Evolutionary conservation across 1,140 invertebrate genomes (phyloP), one percentile per base, ranked within the genome.

Genomic region (Drosophila gunungcola): DNA sequence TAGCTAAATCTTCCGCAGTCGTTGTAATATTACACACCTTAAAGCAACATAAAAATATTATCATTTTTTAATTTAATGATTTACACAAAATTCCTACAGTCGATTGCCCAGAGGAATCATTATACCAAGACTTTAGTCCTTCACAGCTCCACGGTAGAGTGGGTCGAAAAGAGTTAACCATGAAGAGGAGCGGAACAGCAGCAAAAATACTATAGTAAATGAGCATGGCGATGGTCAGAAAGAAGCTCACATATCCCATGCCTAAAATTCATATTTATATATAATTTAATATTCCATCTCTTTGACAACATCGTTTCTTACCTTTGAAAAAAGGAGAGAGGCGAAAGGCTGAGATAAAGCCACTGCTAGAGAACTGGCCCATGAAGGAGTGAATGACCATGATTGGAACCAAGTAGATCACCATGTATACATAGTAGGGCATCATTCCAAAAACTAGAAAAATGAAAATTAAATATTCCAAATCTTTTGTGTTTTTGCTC

Each of bases 291-390:
- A 48, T 12, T 10, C 4, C 3, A 29, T 42, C 9, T 10, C 16
- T 2, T n/a, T 25, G 3, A 42, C 2, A 34, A 10, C 12, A 27
- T n/a, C 5, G 4, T 3, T 4, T 6, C 36, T 56, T 75, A 91
- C 91, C 91, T 84, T 92, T 92, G n/a, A 91, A 91, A 25, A 92
- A 84, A 5, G 91, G 91, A 5, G 88, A 73, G 0, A 91, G 27
- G 0, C 91, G 84, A 63, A 91, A 88, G 3, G 82, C 77, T 3
- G 91, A 92, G 51, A 92, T 91, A 16, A 88, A 92, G 2, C 91
- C 90, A 41, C 84, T 92, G 67, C 88, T 92, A 0, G 91, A 91
- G 45, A 92, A 92, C 45, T 92, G 91, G 0, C 91, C 91, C 81
- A 92, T 73, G 55, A 90, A 92, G 16, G 84, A 86, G 45, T 92